Percentiles rank a stretch among this genome's conserved stretches.
These are phyloP conservation scores for Gadopsis marmoratus DNA, from an alignment of 2,797 vertebrate genomes.

Conservation along the genomic window DNA sequence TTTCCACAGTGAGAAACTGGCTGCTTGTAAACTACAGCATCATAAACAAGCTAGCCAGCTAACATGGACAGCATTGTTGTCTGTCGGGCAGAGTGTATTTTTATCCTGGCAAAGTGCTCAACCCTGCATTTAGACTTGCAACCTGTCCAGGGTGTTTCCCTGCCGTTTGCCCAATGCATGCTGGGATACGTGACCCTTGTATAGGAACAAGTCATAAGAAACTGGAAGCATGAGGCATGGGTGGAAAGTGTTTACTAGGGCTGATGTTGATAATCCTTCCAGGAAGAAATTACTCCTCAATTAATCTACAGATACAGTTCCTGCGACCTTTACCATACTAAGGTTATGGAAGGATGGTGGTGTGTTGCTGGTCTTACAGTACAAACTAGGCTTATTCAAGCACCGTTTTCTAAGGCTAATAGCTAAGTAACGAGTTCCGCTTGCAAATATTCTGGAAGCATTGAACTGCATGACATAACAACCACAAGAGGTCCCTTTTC, in stretches of 20 bases:
- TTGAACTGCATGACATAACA: too few species aligned
- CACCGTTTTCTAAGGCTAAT: too few species aligned
- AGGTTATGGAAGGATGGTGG: too few species aligned
- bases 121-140: slow-evolving; percentile 26
- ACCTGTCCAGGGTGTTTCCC: slow-evolving; percentile 43
- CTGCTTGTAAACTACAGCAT: slow-evolving; percentile 61
- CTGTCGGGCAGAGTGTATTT: slow-evolving; percentile 44
- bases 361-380: not conserved
- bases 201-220: not conserved
- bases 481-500: too few species aligned
- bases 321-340: not conserved
- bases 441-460: too few species aligned
- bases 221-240: slow-evolving; percentile 24
- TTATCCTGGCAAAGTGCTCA: slow-evolving; percentile 21
- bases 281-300: slow-evolving; percentile 36
- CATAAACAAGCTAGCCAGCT: slow-evolving; percentile 45
- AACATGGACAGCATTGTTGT: slow-evolving; percentile 58
- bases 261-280: slow-evolving; percentile 23
- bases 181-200: slow-evolving; percentile 22
- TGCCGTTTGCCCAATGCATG: slow-evolving; percentile 23
- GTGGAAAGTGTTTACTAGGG: slow-evolving; percentile 23
- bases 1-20: slow-evolving; percentile 63
- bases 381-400: too few species aligned
- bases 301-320: slow-evolving; percentile 36
- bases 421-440: too few species aligned